These are phyloP conservation scores for Perca flavescens DNA, from an alignment of 2,113 vertebrate genomes.

Conservation along the genomic window DNA sequence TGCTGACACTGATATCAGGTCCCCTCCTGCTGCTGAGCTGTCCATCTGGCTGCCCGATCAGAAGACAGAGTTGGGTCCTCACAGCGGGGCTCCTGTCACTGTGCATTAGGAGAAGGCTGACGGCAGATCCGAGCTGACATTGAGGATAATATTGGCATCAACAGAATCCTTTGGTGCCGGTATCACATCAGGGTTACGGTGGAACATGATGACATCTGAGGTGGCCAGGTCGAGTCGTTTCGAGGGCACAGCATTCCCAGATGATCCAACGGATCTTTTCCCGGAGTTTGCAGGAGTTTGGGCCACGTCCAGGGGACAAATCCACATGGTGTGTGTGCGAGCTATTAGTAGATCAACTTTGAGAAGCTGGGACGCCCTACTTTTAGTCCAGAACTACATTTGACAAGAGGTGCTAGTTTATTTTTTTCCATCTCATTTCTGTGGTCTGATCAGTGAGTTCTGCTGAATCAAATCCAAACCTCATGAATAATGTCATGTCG, in stretches of 20 bases:
- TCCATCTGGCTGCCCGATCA: constrained; percentile 80
- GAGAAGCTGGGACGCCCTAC: constrained; percentile 43
- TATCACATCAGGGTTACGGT: constrained; percentile 54
- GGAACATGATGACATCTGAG: constrained; percentile 69
- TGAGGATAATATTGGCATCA: constrained; percentile 77
- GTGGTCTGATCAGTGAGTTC: constrained; percentile 22
- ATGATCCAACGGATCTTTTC: constrained; percentile 52
- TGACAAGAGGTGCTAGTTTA: constrained; percentile 12
- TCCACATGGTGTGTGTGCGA: constrained; percentile 24
- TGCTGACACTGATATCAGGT: constrained; percentile 80
- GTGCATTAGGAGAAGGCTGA: constrained; percentile 70
- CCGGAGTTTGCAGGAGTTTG: constrained; percentile 51
- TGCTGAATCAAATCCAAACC: constrained; percentile 36
- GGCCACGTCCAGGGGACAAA: constrained; percentile 38
- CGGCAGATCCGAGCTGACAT: constrained; percentile 70
- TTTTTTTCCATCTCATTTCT: constrained; percentile 14
- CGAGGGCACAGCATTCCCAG: constrained; percentile 51
- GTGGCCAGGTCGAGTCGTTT: constrained; percentile 60
- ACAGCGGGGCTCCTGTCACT: constrained; percentile 75
- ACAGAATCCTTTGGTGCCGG: constrained; percentile 60
- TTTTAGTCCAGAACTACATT: constrained; percentile 35
- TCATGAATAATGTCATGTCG: constrained; percentile 25
- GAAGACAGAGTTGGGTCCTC: constrained; percentile 76
- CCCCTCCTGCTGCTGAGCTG: constrained; percentile 73
- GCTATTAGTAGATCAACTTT: constrained; percentile 40